Base-by-base conservation (phyloP, 2,797 vertebrate genomes). In the Sebastes kiyomatsui region DNA sequence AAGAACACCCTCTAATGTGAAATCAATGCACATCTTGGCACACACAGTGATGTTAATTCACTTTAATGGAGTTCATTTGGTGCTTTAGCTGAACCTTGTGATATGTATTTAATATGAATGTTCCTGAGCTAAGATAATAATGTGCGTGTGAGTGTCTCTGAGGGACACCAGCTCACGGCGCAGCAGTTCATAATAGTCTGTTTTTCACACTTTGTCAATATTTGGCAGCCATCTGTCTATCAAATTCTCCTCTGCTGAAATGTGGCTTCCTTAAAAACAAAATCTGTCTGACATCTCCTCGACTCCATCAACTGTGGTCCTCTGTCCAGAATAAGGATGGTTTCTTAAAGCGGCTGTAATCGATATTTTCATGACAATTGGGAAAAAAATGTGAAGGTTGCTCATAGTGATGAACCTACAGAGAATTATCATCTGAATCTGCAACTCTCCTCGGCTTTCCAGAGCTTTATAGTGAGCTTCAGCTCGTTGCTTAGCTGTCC, bases 181-280 rank as follows among this genome's bases (percentile, higher is more conserved):
- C 62, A 20, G 59, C 14, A 3, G 18, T 6, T 70, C 79, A 68
- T 82, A 81, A 88, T 75, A 77, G 79, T 69, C 75, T 55, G 77
- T 67, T 82, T 86, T 87, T 84, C 79, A 84, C 87, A 88, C 87
- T 77, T 80, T 88, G 79, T 91, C 88, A 90, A 66, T 87, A 81
- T 87, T 79, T 86, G 64, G 30, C 77, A 71, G 77, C 56, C 35
- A 6, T 71, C 80, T 75, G 83, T 88, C 89, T 10, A 3, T 90
- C 84, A 85, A 69, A 75, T 22, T 6, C 0, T 67, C 35, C 2
- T 71, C 75, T 38, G 55, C 33, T 67, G 13, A 64, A 54, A 81
- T 30, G 61, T 33, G 46, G 13, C 30, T 67, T 3, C 30, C 7
- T 82, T 30, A 3, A 49, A 80, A 67, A 62, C 61, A 25, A 68